Evolutionary conservation across 2,113 vertebrate genomes (phyloP), one percentile per base, ranked within the genome.

Genomic region (Paratilapia polleni): DNA sequence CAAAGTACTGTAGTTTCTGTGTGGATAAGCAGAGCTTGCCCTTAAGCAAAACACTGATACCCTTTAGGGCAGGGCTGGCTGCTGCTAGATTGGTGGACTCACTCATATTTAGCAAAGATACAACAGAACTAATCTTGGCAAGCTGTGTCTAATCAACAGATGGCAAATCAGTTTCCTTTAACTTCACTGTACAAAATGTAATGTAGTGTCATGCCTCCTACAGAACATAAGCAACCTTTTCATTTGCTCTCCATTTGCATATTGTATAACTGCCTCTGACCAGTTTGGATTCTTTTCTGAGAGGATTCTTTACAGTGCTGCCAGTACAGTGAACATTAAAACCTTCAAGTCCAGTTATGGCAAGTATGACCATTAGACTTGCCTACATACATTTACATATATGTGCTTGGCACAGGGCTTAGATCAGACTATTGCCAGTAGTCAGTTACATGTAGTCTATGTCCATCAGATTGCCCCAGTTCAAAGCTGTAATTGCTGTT

Each of bases 391-490:
- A 52, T 52, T 28, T 0, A 28, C 24, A 49, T 20, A 57, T 22
- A 38, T 6, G 15, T 57, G 56, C 2, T 58, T 77, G 5, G 57
- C 58, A 19, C 2, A 4, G 52, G 5, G 6, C 56, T 19, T 5
- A 43, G 62, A 85, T 59, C 34, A 81, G 60, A 52, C 8, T 26
- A 17, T 3, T 63, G 22, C 28, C 31, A 62, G 59, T 17, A 22
- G 86, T 34, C 74, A 38, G 66, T 77, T 43, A 66, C 74, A 83
- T 26, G 54, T 41, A 13, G 12, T 81, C 81, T 84, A 62, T 87
- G 66, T 78, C 64, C 57, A 60, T 87, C 63, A 57, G 43, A 80
- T 12, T 75, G 91, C 36, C 80, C 84, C 76, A 89, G 8, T 92
- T 91, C 34, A 80, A 11, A 63, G 60, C 43, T 68, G 24, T 63